Evolutionary conservation across 1,140 invertebrate species (phyloP).

Genomic region (Drosophila parvula): DNA sequence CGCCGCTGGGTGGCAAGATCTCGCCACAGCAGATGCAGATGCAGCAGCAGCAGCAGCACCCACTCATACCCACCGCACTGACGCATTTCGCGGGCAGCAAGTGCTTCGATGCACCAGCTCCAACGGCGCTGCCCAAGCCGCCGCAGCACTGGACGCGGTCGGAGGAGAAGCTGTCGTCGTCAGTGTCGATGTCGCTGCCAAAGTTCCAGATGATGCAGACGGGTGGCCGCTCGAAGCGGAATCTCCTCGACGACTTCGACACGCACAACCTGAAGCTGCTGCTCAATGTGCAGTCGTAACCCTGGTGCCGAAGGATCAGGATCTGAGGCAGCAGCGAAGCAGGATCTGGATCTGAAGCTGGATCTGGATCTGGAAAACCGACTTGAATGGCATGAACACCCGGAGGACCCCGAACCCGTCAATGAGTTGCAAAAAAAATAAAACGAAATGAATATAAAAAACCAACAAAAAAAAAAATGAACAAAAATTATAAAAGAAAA

Average conservation of each 20-base stretch:
- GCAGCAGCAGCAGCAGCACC: conserved; percentile 44
- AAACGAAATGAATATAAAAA: conserved; percentile 46
- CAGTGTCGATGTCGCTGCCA: conserved; percentile 69
- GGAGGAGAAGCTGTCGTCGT: conserved; percentile 60
- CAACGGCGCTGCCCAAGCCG: conserved; percentile 86
- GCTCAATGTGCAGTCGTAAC: conserved; percentile 86
- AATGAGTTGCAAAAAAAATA: conserved; percentile 56
- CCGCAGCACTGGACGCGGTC: conserved; percentile 86
- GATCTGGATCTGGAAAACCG: conserved; percentile 35
- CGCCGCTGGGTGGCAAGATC: conserved; percentile 68
- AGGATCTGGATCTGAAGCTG: conserved; percentile 31
- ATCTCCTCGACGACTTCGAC: conserved; percentile 82
- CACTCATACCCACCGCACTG: conserved; percentile 79
- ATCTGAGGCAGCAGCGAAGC: conserved; percentile 31
- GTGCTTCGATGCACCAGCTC: conserved; percentile 87
- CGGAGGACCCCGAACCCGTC: conserved; percentile 67
- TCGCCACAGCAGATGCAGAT: conserved; percentile 63
- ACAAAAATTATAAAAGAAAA: conserved; percentile 69
- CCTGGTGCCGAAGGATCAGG: conserved; percentile 36
- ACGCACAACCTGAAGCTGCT: conserved; percentile 85
- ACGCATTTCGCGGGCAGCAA: conserved; percentile 87
- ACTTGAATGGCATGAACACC: conserved; percentile 44
- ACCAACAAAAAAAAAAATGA: conserved; percentile 36
- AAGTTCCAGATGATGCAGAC: conserved; percentile 63
- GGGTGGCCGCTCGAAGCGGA: conserved; percentile 78